Percentiles rank a stretch among this genome's conserved stretches.
Conservation (phyloP, 2,797 vertebrate species). For the Tragelaphus eurycerus region DNA sequence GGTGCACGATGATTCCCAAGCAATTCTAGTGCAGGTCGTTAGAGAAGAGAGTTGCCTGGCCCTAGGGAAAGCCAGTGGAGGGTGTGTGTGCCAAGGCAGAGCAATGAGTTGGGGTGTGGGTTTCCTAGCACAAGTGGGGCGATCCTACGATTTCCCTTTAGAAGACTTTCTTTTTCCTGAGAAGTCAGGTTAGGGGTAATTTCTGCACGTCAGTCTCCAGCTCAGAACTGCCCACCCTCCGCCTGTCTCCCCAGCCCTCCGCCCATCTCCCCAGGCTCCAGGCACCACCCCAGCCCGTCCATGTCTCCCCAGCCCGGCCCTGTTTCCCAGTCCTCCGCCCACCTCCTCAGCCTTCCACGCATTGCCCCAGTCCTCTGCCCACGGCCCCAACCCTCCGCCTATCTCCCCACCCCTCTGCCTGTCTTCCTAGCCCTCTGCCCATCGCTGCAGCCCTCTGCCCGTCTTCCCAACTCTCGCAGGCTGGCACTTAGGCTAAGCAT, state of each 20-base stretch:
- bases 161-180: background rate
- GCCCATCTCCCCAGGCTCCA: background rate
- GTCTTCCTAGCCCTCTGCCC: too few relatives aligned
- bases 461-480: background rate
- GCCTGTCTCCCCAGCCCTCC: background rate
- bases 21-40: too few relatives aligned
- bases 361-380: background rate
- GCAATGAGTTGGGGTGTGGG: background rate
- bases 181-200: background rate
- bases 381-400: fast-evolving
- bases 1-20: background rate
- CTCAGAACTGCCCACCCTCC: background rate
- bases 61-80: background rate
- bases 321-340: too few relatives aligned
- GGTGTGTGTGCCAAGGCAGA: too few relatives aligned
- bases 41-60: background rate
- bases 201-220: background rate
- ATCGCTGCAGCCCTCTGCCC: too few relatives aligned
- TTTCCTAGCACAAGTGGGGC: fast-evolving
- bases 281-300: too few relatives aligned
- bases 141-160: fast-evolving
- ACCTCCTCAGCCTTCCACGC: too few relatives aligned
- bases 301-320: too few relatives aligned
- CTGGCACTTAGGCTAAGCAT: background rate
- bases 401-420: too few relatives aligned